Evolutionary conservation across 2,113 vertebrate species (phyloP).

Genomic region (Beaufortia kweichowensis): DNA sequence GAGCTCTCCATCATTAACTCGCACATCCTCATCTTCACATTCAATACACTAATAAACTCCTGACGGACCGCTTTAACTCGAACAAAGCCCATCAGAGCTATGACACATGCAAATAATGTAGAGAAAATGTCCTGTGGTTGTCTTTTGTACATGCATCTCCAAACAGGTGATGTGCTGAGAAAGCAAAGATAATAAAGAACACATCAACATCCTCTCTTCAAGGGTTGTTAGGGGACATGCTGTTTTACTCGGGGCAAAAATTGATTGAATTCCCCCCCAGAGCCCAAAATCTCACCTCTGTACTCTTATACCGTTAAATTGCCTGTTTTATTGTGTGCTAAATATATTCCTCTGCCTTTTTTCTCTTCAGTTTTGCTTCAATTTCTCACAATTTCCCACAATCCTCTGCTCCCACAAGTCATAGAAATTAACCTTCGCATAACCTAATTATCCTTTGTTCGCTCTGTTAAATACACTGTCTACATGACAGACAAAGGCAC

Average conservation of each 20-base stretch:
- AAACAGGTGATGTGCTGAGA: neutral
- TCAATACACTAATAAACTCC: slow-evolving; percentile 32
- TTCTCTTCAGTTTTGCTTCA: neutral
- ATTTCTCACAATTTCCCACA: neutral
- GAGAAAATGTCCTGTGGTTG: neutral
- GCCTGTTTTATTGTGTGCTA: neutral
- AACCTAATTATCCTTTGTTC: neutral
- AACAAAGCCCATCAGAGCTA: slow-evolving; percentile 7
- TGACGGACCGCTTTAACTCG: slow-evolving; percentile 2
- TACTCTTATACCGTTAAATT: neutral
- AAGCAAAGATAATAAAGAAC: slow-evolving; percentile 4
- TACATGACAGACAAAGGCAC: neutral
- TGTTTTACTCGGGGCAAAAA: slow-evolving; percentile 11
- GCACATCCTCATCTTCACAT: neutral
- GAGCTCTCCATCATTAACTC: slow-evolving; percentile 31
- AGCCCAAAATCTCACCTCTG: neutral
- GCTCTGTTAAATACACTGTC: neutral
- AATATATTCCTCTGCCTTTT: neutral
- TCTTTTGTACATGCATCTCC: no score
- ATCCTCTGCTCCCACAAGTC: slow-evolving; percentile 4
- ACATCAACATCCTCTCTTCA: neutral
- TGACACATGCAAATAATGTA: neutral
- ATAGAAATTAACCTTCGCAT: slow-evolving; percentile 4
- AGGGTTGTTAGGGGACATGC: neutral
- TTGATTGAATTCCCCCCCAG: neutral